Evolutionary conservation across 2,888 invertebrate genomes (phyloP).

Genomic region (Muscina levida): DNA sequence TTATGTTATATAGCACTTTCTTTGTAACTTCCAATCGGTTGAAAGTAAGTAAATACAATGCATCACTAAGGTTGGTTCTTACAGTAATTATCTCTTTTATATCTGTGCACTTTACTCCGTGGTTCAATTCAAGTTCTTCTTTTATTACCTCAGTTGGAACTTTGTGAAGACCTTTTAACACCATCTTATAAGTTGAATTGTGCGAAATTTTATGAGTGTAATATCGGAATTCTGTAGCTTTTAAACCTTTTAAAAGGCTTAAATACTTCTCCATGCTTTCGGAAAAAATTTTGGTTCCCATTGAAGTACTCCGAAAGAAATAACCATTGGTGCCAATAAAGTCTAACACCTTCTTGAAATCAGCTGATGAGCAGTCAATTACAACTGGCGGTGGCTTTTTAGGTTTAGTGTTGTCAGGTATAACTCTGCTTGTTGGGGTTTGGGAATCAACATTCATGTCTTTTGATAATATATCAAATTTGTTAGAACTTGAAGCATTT

Average conservation of each 20-base stretch:
- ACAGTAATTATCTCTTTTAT: slow-evolving; percentile 9
- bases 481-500: too few relatives aligned
- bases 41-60: neutral
- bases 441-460: too few relatives aligned
- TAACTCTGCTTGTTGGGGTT: too few relatives aligned
- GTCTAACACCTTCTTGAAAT: neutral
- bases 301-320: neutral
- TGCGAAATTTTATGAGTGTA: neutral
- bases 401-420: too few relatives aligned
- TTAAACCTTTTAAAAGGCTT: neutral
- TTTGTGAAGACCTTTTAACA: slow-evolving; percentile 17
- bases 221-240: neutral
- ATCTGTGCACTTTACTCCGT: neutral
- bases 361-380: slow-evolving; percentile 5
- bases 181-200: slow-evolving; percentile 6
- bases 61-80: neutral
- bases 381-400: slow-evolving; percentile 1
- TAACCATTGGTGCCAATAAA: neutral
- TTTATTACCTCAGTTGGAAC: neutral
- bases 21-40: slow-evolving; percentile 15
- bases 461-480: too few relatives aligned
- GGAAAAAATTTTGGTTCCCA: neutral
- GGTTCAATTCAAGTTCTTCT: slow-evolving; percentile 9
- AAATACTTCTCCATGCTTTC: slow-evolving; percentile 3
- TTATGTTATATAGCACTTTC: slow-evolving; percentile 10